phyloP scores from a whole-genome alignment of 2,113 vertebrate species.

The Bufo gargarizans region DNA sequence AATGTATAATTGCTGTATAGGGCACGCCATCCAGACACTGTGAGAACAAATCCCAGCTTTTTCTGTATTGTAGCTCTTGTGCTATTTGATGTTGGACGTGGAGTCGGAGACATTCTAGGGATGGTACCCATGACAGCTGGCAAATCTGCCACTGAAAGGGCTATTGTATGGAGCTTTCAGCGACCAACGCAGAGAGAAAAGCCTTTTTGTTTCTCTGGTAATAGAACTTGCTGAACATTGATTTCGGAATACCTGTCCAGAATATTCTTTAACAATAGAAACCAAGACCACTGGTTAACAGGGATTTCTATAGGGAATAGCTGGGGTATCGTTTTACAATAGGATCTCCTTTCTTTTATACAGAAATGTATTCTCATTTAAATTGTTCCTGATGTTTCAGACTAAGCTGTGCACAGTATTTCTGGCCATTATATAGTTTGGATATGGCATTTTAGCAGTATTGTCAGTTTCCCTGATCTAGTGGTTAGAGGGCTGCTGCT shows the following conservation, averaged over 20 bases:
- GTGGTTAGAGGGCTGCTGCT: too few species aligned
- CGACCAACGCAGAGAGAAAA: conserved; percentile 46
- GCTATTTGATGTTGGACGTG: conserved; percentile 3
- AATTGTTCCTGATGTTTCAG: neutral
- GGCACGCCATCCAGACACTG: too few species aligned
- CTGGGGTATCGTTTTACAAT: neutral
- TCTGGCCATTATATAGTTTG: too few species aligned
- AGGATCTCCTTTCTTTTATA: neutral
- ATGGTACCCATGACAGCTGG: conserved; percentile 25
- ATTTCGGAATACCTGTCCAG: conserved; percentile 32
- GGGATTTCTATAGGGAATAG: neutral
- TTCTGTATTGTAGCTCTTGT: neutral
- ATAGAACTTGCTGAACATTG: conserved; percentile 51
- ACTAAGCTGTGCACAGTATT: too few species aligned
- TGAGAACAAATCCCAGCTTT: neutral
- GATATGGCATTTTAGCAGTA: too few species aligned
- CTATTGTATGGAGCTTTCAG: conserved; percentile 41
- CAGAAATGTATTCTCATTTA: neutral
- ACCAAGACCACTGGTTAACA: neutral
- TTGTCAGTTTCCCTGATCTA: too few species aligned
- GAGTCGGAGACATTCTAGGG: conserved; percentile 16
- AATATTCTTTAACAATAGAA: conserved; percentile 22
- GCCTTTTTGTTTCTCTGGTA: conserved; percentile 33
- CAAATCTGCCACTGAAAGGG: conserved; percentile 42
- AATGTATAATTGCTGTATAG: too few species aligned